Conservation (phyloP, 2,797 vertebrate species). For the Ceyx erithaca region DNA sequence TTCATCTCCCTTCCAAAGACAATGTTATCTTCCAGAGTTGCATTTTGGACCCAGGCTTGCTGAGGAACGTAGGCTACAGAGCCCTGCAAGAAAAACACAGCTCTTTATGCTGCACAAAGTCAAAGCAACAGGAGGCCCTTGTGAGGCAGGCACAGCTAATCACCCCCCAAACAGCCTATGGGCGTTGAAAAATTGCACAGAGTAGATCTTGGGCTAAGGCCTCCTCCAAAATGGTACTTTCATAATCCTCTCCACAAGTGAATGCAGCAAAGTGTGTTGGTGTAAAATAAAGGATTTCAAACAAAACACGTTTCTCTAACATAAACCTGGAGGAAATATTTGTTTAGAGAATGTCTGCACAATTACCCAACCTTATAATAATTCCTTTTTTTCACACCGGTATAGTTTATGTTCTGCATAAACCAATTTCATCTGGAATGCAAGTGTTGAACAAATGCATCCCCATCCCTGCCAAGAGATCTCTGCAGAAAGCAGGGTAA, state of each 20-base stretch:
- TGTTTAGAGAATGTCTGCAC: not conserved
- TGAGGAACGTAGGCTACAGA: slow-evolving; percentile 93
- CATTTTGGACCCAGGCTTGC: slow-evolving; percentile 97
- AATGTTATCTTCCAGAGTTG: slow-evolving; percentile 91
- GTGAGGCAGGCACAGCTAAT: not conserved
- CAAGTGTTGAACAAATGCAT: too few relatives aligned
- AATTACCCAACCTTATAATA: not conserved
- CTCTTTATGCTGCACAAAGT: not conserved
- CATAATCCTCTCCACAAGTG: not conserved
- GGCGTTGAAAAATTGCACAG: not conserved
- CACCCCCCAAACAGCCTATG: not conserved
- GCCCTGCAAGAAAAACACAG: slow-evolving; percentile 78
- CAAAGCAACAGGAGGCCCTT: not conserved
- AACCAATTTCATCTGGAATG: too few relatives aligned
- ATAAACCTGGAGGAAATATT: not conserved
- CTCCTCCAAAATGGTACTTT: not conserved
- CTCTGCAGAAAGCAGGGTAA: too few relatives aligned
- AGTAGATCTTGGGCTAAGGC: not conserved
- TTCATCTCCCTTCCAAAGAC: slow-evolving; percentile 87
- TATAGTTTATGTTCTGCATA: too few relatives aligned
- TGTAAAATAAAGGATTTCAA: slow-evolving; percentile 11
- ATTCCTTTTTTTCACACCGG: not conserved
- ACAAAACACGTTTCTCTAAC: not conserved
- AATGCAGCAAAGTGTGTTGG: not conserved
- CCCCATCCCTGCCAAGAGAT: too few relatives aligned